phyloP scores from a whole-genome alignment of 2,888 invertebrate genomes.

The Tiphia femorata region DNA sequence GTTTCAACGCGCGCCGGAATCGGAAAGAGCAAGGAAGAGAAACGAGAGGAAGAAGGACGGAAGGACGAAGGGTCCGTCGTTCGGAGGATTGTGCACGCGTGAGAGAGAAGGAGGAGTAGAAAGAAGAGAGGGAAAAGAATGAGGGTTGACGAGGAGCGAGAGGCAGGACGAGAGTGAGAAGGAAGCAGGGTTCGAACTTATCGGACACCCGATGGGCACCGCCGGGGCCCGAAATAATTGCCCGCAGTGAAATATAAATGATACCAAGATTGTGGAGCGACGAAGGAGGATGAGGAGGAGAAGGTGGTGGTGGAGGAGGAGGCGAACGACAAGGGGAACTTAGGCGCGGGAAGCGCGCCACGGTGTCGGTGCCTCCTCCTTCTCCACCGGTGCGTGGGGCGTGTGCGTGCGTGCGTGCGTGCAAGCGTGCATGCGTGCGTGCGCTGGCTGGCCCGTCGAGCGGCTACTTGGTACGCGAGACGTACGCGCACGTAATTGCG shows the following conservation, averaged over 20 bases:
- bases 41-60: background rate
- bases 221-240: slow-evolving; percentile 60
- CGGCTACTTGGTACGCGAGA: slow-evolving; percentile 68
- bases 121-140: too few species aligned
- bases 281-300: slow-evolving; percentile 20
- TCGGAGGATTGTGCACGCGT: too few species aligned
- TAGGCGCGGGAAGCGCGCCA: slow-evolving; percentile 20
- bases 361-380: slow-evolving; percentile 44
- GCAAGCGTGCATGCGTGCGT: slow-evolving; percentile 34
- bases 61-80: background rate
- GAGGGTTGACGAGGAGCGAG: too few species aligned
- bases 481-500: slow-evolving; percentile 68
- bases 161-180: too few species aligned
- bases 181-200: slow-evolving; percentile 39
- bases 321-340: slow-evolving; percentile 27
- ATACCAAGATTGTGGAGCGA: slow-evolving; percentile 59
- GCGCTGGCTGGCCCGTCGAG: slow-evolving; percentile 49
- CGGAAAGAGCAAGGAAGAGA: too few species aligned
- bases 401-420: slow-evolving; percentile 14
- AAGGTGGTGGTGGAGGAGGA: slow-evolving; percentile 11
- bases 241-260: slow-evolving; percentile 63
- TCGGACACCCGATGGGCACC: slow-evolving; percentile 52
- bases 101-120: too few species aligned
- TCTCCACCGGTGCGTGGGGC: slow-evolving; percentile 27
- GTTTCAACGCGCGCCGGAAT: too few species aligned